phyloP scores from a whole-genome alignment of 2,797 vertebrate species.

The Cercopithecus mitis region DNA sequence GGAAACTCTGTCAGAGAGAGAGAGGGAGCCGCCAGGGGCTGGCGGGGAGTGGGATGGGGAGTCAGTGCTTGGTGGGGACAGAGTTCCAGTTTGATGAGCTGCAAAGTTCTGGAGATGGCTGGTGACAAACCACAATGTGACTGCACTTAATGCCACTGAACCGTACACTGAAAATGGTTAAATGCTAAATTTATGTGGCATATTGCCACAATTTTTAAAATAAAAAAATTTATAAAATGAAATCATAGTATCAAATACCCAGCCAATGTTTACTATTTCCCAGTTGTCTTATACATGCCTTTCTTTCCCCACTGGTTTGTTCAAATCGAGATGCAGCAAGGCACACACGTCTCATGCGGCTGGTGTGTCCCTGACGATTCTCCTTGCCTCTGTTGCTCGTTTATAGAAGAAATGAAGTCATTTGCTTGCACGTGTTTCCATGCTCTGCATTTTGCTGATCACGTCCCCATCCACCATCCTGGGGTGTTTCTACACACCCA shows the following conservation, averaged over 20 bases:
- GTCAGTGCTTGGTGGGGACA: not conserved
- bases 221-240: not conserved
- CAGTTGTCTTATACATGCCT: not conserved
- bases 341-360: no score
- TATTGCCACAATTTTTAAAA: not conserved
- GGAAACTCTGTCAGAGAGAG: no score
- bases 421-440: not conserved
- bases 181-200: not conserved
- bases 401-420: not conserved
- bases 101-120: not conserved
- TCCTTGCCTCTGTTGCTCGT: no score
- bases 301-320: not conserved
- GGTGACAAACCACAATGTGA: no score
- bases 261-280: not conserved
- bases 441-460: not conserved
- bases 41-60: rapidly evolving
- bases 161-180: not conserved
- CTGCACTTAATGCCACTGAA: no score
- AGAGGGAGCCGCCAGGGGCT: not conserved
- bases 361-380: no score
- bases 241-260: not conserved
- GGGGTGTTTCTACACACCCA: not conserved
- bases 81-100: not conserved
- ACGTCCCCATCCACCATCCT: not conserved
- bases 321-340: not conserved